Base-by-base conservation (phyloP, 2,888 invertebrate genomes). In the Gnatocerus cornutus region DNA sequence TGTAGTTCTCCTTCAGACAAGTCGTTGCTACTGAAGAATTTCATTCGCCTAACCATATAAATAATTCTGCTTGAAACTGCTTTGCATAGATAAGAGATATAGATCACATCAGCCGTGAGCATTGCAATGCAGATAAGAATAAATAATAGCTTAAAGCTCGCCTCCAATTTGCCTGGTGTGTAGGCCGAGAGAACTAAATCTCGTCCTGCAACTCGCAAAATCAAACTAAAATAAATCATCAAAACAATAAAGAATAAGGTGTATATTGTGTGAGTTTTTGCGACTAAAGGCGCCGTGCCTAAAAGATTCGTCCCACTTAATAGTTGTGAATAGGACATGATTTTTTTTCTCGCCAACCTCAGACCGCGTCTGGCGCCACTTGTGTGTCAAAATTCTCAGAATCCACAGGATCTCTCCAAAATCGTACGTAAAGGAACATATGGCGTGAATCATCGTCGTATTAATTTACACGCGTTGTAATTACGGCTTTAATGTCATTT, bases 81-180 rank as follows among this genome's bases (percentile, higher is more conserved):
- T 63, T 63, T 63, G 63, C 63, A 63, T 63, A 63, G 63, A 63
- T 63, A 63, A 14, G 27, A 43, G 63, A 63, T 61, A 61, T 27
- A 62, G 50, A 62, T 62, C 48, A 21, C 3, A n/a, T n/a, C n/a
- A 27, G 37, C n/a, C 16, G 37, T 61, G 33, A 39, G 50, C 39
- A 48, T 50, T 50, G 37, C 61, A 48, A 10, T 37, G 39, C 21
- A 10, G 48, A 59, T 59, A 59, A 59, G 46, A 30, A 59, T 46
- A 59, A 59, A 33, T 59, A 59, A 46, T 30, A 37, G 56, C 29
- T 12, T 12, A 30, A 59, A 59, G 43, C 55, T 55, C 27, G 55
- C 55, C 9, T 55, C 43, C 56, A 56, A 56, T 59, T 59, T 30
- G 43, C 30, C 29, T 8, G n/a, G 12, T 9, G 50, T 61, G 61